Percentiles rank a stretch among this genome's conserved stretches.
Evolutionary conservation across 2,113 vertebrate genomes (phyloP).

Genomic region (Protobothrops mucrosquamatus): DNA sequence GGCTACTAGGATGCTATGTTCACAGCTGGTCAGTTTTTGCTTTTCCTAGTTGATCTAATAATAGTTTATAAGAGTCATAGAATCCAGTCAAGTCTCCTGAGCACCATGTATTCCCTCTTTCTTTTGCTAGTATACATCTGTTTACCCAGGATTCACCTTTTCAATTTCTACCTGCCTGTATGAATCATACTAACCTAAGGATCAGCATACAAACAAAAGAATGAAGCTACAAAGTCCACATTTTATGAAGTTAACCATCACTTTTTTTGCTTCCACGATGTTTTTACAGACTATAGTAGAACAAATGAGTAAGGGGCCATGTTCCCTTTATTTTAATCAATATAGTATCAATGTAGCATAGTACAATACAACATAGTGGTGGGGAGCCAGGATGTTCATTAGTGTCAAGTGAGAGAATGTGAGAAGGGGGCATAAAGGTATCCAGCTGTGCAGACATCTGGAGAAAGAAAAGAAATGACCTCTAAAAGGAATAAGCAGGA

Average conservation of each 20-base stretch:
- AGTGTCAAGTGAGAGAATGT: background rate
- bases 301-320: background rate
- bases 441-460: background rate
- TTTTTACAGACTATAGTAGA: background rate
- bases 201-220: background rate
- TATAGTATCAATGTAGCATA: background rate
- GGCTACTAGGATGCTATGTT: background rate
- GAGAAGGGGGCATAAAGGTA: background rate
- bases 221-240: background rate
- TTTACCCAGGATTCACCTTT: background rate
- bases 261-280: background rate
- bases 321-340: background rate
- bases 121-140: background rate
- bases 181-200: background rate
- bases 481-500: background rate
- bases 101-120: background rate
- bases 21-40: background rate
- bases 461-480: background rate
- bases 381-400: background rate
- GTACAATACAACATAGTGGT: background rate
- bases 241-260: background rate
- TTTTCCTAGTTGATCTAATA: background rate
- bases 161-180: background rate
- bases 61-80: background rate
- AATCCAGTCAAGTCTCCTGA: background rate